Conservation (phyloP, 2,888 invertebrate genomes). For the Crocallis elinguaria region DNA sequence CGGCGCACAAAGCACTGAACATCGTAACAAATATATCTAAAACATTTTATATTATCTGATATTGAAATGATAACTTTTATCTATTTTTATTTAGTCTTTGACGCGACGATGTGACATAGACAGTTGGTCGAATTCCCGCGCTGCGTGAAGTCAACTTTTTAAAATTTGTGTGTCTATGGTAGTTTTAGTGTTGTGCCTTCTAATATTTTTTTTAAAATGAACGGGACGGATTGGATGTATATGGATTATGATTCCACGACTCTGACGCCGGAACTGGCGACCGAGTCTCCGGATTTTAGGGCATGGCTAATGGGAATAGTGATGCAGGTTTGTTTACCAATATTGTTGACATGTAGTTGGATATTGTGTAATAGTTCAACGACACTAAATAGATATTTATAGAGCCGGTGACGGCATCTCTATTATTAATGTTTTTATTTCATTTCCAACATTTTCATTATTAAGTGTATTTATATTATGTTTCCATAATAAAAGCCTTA, state of each 20-base stretch:
- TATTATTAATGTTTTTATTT: neutral
- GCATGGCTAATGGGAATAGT: conserved; percentile 66
- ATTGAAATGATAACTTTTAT: conserved; percentile 56
- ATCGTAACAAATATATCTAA: conserved; percentile 42
- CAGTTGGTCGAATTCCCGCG: conserved; percentile 44
- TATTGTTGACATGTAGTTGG: conserved; percentile 20
- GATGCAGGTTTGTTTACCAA: conserved; percentile 62
- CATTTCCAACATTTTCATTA: no score
- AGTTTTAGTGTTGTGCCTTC: conserved; percentile 20
- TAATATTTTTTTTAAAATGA: conserved; percentile 47
- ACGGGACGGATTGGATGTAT: conserved; percentile 46
- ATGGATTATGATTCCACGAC: conserved; percentile 45
- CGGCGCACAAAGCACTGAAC: conserved; percentile 25
- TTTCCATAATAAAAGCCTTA: no score
- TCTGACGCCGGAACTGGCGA: conserved; percentile 45
- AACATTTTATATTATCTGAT: conserved; percentile 58
- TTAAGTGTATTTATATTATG: no score
- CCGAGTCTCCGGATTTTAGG: conserved; percentile 57
- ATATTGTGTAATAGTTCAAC: conserved; percentile 35
- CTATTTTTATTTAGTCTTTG: conserved; percentile 49
- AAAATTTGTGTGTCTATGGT: conserved; percentile 32
- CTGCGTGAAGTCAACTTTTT: conserved; percentile 40
- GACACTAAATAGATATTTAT: conserved; percentile 10
- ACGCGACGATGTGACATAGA: conserved; percentile 43
- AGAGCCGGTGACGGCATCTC: neutral